phyloP scores from a whole-genome alignment of 2,113 vertebrate genomes.

The Symphodus melops region DNA sequence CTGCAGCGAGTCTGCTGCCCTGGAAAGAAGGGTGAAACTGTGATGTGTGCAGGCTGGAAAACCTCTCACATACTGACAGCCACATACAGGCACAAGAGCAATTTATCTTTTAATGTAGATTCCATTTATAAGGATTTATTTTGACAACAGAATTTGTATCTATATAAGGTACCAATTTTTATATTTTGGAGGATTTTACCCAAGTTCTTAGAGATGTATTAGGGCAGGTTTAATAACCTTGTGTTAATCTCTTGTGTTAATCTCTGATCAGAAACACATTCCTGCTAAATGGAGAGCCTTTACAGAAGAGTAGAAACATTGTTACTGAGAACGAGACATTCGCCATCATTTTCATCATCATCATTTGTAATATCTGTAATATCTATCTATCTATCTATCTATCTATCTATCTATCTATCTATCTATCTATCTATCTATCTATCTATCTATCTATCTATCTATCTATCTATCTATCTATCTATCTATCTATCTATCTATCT shows the following conservation, averaged over 20 bases:
- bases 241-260: background rate
- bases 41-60: constrained; percentile 51
- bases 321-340: background rate
- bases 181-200: background rate
- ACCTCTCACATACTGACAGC: background rate
- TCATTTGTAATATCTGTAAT: background rate
- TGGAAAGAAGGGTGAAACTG: constrained; percentile 38
- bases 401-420: constrained; percentile 28
- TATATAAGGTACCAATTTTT: too few species aligned
- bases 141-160: background rate
- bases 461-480: too few species aligned
- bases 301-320: background rate
- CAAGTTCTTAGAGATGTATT: background rate
- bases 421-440: too few species aligned
- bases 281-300: constrained; percentile 1
- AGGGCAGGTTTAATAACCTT: too few species aligned
- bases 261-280: background rate
- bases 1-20: constrained; percentile 56
- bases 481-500: too few species aligned
- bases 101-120: background rate
- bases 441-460: too few species aligned
- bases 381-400: too few species aligned
- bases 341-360: background rate
- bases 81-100: background rate
- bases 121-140: background rate